phyloP scores from a whole-genome alignment of 2,797 vertebrate genomes.

The Sebastes cheni region DNA sequence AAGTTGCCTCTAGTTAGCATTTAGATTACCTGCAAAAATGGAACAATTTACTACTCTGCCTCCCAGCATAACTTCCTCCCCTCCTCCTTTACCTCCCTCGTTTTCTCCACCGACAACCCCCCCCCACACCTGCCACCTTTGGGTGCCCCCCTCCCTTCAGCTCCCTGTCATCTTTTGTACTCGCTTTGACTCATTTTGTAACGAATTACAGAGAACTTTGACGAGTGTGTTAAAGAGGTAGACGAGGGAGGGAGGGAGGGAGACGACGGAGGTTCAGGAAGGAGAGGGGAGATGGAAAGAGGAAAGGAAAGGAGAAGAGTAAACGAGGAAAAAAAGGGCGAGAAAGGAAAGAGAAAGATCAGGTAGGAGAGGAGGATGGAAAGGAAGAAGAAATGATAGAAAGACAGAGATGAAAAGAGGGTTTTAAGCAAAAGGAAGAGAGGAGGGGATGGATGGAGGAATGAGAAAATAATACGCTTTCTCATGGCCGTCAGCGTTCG shows the following conservation, averaged over 20 bases:
- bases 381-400: neutral
- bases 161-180: slow-evolving; percentile 53
- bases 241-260: neutral
- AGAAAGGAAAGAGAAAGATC: neutral
- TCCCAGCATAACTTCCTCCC: slow-evolving; percentile 94
- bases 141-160: slow-evolving; percentile 18
- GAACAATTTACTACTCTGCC: slow-evolving; percentile 99
- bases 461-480: neutral
- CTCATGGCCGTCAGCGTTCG: no score
- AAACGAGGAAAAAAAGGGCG: neutral
- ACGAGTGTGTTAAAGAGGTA: slow-evolving; percentile 55
- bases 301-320: neutral
- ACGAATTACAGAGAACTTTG: slow-evolving; percentile 64
- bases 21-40: slow-evolving; percentile 99
- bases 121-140: slow-evolving; percentile 51
- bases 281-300: neutral
- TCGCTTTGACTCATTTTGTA: slow-evolving; percentile 45
- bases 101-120: slow-evolving; percentile 37
- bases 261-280: neutral
- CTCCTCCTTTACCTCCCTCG: slow-evolving; percentile 36
- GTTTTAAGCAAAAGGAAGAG: neutral
- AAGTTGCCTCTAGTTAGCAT: slow-evolving; percentile 99
- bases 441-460: neutral
- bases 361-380: neutral
- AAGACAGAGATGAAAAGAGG: neutral